Base-by-base conservation (phyloP, 2,113 vertebrate genomes). In the Triplophysa rosa region DNA sequence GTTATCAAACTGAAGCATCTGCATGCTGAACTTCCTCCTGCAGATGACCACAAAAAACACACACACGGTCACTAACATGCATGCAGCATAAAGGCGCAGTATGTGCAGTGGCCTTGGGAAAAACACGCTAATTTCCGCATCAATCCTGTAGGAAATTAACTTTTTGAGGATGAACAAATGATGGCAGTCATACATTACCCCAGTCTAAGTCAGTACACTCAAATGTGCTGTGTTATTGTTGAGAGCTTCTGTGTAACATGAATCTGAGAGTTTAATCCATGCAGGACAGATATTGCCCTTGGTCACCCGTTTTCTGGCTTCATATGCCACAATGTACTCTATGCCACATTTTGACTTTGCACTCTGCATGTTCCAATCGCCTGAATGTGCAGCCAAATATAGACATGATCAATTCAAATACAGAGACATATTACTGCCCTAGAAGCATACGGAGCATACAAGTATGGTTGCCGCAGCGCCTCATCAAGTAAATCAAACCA, bases 381-480 rank as follows among this genome's bases (percentile, higher is more conserved):
- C 83, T 82, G 76, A 78, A 84, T 79, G 65, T 76, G 40, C 52
- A 79, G 66, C 76, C 54, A 76, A 69, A 79, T 79, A 75, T 79
- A 76, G 77, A 54, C 67, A 19, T 24, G 79, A 81, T 83, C 81
- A 81, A 75, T 83, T 82, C 65, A 83, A 79, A 78, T 67, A 67
- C 80, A 77, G 73, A 77, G 23, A 79, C 58, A 79, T 76, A 82
- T 78, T 80, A 52, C 45, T 79, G 65, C 33, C 42, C 63, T 74
- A 54, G 17, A 16, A 19, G 33, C 33, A 49, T 1, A 49, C 12
- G 12, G 47, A 49, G 2, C 8, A 49, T 13, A 49, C 47, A 49
- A 13, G 47, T 12, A 14, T 12, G 47, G 11, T 49, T 14, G 14
- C 47, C 4, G 2, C 13, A 49, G 13, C 9, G 13, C 11, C 33